phyloP scores from a whole-genome alignment of 1,140 invertebrate species.

The Drosophila lacertosa region DNA sequence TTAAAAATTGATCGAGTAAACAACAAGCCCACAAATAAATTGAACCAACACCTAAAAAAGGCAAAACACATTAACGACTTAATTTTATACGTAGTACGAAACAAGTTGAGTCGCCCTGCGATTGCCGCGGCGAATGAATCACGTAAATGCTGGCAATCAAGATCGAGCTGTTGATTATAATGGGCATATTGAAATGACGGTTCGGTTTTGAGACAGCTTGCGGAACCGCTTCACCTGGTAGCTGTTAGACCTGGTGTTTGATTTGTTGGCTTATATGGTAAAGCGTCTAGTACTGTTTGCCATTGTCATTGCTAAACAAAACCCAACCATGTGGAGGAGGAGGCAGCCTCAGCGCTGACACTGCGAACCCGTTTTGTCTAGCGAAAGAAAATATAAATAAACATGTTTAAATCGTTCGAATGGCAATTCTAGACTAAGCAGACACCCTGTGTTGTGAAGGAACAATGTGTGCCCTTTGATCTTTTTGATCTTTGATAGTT shows the following conservation, averaged over 20 bases:
- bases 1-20: constrained; percentile 26
- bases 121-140: constrained; percentile 32
- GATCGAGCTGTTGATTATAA: constrained; percentile 20
- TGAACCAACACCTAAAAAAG: constrained; percentile 6
- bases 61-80: constrained; percentile 15
- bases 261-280: constrained; percentile 61
- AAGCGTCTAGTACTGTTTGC: constrained; percentile 52
- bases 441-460: too few relatives aligned
- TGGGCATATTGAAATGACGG: constrained; percentile 36
- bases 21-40: constrained; percentile 40
- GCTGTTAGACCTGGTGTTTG: constrained; percentile 31
- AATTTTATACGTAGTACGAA: constrained; percentile 13
- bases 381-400: constrained; percentile 50
- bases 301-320: constrained; percentile 27
- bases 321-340: constrained; percentile 64
- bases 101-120: constrained; percentile 8
- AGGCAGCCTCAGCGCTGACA: constrained; percentile 37
- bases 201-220: constrained; percentile 15
- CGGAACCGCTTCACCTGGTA: constrained; percentile 10
- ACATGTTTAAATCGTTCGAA: too few relatives aligned
- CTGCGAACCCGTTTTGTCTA: constrained; percentile 53
- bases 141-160: constrained; percentile 33
- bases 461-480: too few relatives aligned
- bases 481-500: too few relatives aligned
- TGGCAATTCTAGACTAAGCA: too few relatives aligned